Conservation (phyloP, 2,113 vertebrate genomes). For the Cebus imitator region DNA sequence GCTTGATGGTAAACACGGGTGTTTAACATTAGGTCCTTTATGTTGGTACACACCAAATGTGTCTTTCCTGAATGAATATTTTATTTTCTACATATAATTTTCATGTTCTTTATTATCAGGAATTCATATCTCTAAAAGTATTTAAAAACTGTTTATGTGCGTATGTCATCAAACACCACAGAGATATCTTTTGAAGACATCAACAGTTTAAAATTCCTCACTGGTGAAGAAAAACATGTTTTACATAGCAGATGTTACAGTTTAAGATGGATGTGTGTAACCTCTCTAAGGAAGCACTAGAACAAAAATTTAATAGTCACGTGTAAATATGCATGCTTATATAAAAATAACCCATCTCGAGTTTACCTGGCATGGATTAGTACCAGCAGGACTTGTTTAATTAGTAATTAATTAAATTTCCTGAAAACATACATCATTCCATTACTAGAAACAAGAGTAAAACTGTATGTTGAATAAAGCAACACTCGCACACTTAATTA, state of each 20-base stretch:
- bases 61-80: not conserved
- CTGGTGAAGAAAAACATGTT: slow-evolving; percentile 90
- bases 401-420: not conserved
- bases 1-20: not conserved
- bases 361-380: not conserved
- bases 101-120: slow-evolving; percentile 77
- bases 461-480: not conserved
- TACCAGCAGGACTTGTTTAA: not conserved
- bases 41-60: not conserved
- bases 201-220: slow-evolving; percentile 86
- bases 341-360: not conserved
- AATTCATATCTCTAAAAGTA: slow-evolving; percentile 88
- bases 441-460: not conserved
- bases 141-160: slow-evolving; percentile 85
- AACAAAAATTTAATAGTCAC: not conserved
- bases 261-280: slow-evolving; percentile 91
- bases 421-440: not conserved
- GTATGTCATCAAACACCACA: slow-evolving; percentile 86
- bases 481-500: not conserved
- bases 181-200: slow-evolving; percentile 92
- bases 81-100: not conserved
- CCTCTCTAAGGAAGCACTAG: slow-evolving; percentile 48
- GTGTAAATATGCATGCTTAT: not conserved
- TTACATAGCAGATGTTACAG: slow-evolving; percentile 92
- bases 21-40: not conserved